Percentiles rank a stretch among this genome's conserved stretches.
phyloP scores from a whole-genome alignment of 2,113 vertebrate genomes.

The Polypterus senegalus region DNA sequence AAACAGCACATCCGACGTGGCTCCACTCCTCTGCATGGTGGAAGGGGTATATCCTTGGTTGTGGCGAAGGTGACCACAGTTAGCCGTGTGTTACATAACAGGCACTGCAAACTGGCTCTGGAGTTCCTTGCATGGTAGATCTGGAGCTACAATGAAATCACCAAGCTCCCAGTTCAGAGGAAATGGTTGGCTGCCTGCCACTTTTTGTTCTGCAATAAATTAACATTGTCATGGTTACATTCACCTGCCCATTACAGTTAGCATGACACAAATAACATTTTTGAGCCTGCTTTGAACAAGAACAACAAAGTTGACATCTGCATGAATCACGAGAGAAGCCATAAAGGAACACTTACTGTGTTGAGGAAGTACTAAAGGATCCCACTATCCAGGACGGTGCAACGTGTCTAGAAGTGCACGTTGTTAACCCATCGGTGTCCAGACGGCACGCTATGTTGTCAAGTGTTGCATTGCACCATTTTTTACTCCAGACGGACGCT shows the following conservation, averaged over 20 bases:
- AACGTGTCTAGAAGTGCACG: slow-evolving; percentile 2
- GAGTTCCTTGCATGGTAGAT: slow-evolving; percentile 26
- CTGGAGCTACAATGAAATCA: slow-evolving; percentile 25
- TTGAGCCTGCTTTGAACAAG: no score
- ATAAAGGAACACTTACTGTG: not conserved
- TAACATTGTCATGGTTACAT: not conserved
- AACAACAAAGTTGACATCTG: no score
- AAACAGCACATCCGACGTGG: slow-evolving; percentile 26
- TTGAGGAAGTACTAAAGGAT: not conserved
- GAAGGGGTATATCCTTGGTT: slow-evolving; percentile 23
- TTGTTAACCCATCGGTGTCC: slow-evolving; percentile 4
- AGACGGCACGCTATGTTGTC: slow-evolving; percentile 16
- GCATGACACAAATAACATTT: no score
- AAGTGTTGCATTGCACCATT: slow-evolving; percentile 51
- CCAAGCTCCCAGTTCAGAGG: slow-evolving; percentile 1
- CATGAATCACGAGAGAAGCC: no score
- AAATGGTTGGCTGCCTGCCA: slow-evolving; percentile 2
- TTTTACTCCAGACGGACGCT: slow-evolving; percentile 1
- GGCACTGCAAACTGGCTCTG: slow-evolving; percentile 21
- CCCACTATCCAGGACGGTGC: not conserved
- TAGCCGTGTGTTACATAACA: slow-evolving; percentile 26
- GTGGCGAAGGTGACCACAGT: slow-evolving; percentile 20
- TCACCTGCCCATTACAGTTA: not conserved
- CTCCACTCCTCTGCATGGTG: slow-evolving; percentile 30
- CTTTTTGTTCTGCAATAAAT: not conserved